Evolutionary conservation across 2,113 vertebrate species (phyloP), one percentile per base, ranked within the genome.

Genomic region (Mustelus asterias): DNA sequence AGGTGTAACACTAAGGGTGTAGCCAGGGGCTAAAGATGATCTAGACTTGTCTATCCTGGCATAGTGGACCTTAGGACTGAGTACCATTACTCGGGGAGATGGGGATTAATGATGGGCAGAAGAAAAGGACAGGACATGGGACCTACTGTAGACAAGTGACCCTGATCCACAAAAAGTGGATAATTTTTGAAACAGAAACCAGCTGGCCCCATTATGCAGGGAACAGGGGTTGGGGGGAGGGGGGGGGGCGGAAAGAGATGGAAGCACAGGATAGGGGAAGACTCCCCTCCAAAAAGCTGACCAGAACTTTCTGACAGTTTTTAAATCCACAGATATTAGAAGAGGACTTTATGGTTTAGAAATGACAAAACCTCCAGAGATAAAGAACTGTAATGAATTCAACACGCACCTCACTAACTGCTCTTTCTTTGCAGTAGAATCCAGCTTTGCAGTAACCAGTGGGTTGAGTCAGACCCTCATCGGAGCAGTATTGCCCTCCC

Each of bases 351-450:
- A 7, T 22, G 29, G 13, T 22, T 65, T 65, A 33, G 58, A 65
- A 93, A 93, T 67, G 60, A 93, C 20, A 93, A 93, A 65, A 37
- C 24, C 33, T 63, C 33, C 33, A 65, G 63, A 41, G 80, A 93
- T 67, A n/a, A 93, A 65, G n/a, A 18, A 16, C n/a, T 37, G 9
- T 65, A 20, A 22, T n/a, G 65, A 0, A 11, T 13, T 0, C 0
- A 0, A 90, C 20, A 96, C 98, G 96, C 98, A 99, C 98, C 11
- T 98, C 97, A 96, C 97, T 98, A 1, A 96, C 96, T 48, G 98
- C 98, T 96, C 97, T 97, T 67, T 97, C 97, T 97, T 97, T 97
- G 96, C 98, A 99, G 97, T 98, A 98, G 97, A 98, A 99, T 3
- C 98, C 98, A 96, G 97, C 97, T 93, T 96, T 93, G 96, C 98